phyloP scores from a whole-genome alignment of 2,888 invertebrate genomes.

The Loripinus fragilis region DNA sequence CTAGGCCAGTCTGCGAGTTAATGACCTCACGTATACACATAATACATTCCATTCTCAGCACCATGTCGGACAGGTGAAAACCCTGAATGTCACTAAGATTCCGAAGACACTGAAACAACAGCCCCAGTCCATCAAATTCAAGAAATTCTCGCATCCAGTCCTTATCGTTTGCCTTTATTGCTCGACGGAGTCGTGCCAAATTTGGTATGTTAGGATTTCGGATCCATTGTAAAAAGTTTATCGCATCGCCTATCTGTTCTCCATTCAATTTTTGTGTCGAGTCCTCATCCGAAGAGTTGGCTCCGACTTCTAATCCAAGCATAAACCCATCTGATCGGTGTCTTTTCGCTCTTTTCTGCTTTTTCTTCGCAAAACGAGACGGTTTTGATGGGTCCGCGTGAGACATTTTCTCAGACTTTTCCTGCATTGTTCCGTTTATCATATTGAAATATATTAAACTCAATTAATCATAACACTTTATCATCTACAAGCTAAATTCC shows the following conservation, averaged over 20 bases:
- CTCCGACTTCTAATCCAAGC: constrained; percentile 68
- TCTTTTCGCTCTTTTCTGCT: constrained; percentile 72
- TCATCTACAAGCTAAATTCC: too few relatives aligned
- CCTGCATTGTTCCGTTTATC: not conserved
- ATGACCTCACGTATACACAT: constrained; percentile 84
- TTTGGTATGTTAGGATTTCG: constrained; percentile 76
- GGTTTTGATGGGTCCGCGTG: constrained; percentile 7
- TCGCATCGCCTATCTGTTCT: constrained; percentile 59
- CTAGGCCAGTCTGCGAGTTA: constrained; percentile 84
- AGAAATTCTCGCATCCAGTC: constrained; percentile 79
- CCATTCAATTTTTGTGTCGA: constrained; percentile 37
- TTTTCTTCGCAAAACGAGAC: constrained; percentile 68
- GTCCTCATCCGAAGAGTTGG: constrained; percentile 67
- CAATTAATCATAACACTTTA: too few relatives aligned
- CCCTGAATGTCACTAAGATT: constrained; percentile 69
- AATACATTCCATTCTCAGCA: constrained; percentile 83
- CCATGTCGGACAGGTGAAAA: constrained; percentile 76
- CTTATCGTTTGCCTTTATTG: constrained; percentile 73
- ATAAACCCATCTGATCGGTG: constrained; percentile 78
- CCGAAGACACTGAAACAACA: constrained; percentile 76
- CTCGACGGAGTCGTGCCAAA: constrained; percentile 71
- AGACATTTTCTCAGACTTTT: not conserved
- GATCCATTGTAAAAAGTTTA: constrained; percentile 74
- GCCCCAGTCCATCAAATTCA: constrained; percentile 76
- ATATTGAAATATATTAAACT: too few relatives aligned